Conservation (phyloP, 2,113 vertebrate species). For the Amphiprion ocellaris region DNA sequence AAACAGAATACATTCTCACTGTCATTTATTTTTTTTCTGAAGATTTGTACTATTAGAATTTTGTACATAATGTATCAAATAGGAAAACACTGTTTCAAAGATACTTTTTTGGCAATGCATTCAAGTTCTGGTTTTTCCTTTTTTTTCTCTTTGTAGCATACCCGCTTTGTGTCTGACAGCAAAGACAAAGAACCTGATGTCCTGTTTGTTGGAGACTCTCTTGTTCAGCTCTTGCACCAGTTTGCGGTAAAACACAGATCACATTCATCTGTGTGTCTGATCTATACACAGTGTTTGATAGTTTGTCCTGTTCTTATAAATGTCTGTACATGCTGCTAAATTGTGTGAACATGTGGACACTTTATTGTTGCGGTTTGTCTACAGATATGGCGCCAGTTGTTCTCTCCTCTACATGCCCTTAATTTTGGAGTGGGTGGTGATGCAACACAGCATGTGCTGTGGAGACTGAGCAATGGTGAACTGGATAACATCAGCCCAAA, state of each 20-base stretch:
- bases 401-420: slow-evolving; percentile 92
- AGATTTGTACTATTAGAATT: neutral
- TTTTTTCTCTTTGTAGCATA: slow-evolving; percentile 81
- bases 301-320: neutral
- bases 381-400: slow-evolving; percentile 92
- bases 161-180: slow-evolving; percentile 90
- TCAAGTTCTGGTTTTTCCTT: neutral
- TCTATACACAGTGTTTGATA: neutral
- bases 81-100: neutral
- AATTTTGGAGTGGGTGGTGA: slow-evolving; percentile 93
- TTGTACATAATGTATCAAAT: neutral
- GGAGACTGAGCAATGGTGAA: slow-evolving; percentile 91
- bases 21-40: too few relatives aligned
- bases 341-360: neutral
- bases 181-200: slow-evolving; percentile 93
- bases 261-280: neutral
- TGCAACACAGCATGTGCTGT: slow-evolving; percentile 92
- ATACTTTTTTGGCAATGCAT: too few relatives aligned
- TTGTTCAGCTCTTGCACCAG: slow-evolving; percentile 91
- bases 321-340: neutral
- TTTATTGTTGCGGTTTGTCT: slow-evolving; percentile 30
- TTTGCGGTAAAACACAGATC: slow-evolving; percentile 86
- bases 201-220: slow-evolving; percentile 91
- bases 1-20: too few relatives aligned
- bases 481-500: slow-evolving; percentile 92